Percentiles rank a stretch among this genome's conserved stretches.
These are phyloP conservation scores for Diceros bicornis DNA, from an alignment of 2,797 vertebrate species.

Conservation along the genomic window DNA sequence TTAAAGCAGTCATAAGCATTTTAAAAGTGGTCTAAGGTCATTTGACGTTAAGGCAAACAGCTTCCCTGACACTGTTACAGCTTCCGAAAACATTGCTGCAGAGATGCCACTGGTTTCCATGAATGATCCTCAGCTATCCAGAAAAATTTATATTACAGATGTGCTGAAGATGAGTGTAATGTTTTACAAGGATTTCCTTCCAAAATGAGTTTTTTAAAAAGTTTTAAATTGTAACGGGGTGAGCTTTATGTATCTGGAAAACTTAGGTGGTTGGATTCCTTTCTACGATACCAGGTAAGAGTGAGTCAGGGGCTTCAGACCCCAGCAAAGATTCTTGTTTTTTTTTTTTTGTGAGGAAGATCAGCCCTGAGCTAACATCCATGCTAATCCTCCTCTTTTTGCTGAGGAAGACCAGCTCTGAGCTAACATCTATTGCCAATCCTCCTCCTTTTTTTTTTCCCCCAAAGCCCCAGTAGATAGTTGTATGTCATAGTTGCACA, in stretches of 20 bases:
- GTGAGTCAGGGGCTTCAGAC: neutral
- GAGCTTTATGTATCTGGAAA: conserved; percentile 14
- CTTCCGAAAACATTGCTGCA: neutral
- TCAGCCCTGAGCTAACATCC: too few species aligned
- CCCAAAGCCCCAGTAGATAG: too few species aligned
- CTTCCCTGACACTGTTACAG: neutral
- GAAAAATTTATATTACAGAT: neutral
- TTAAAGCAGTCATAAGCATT: conserved; percentile 5
- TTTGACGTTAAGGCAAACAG: neutral
- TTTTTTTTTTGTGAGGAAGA: too few species aligned
- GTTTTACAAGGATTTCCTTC: conserved; percentile 52
- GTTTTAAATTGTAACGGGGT: neutral
- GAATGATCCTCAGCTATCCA: neutral
- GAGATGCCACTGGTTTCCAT: conserved; percentile 12
- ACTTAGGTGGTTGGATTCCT: conserved; percentile 12
- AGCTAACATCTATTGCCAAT: too few species aligned
- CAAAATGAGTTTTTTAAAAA: conserved; percentile 1
- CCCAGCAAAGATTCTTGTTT: neutral
- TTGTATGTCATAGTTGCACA: too few species aligned
- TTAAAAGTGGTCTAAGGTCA: neutral
- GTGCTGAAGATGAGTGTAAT: neutral
- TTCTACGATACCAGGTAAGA: neutral
- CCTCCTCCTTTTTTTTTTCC: too few species aligned
- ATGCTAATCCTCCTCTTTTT: too few species aligned
- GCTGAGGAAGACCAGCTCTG: too few species aligned